These are phyloP conservation scores for Tenualosa ilisha DNA, from an alignment of 2,797 vertebrate genomes.

Conservation along the genomic window DNA sequence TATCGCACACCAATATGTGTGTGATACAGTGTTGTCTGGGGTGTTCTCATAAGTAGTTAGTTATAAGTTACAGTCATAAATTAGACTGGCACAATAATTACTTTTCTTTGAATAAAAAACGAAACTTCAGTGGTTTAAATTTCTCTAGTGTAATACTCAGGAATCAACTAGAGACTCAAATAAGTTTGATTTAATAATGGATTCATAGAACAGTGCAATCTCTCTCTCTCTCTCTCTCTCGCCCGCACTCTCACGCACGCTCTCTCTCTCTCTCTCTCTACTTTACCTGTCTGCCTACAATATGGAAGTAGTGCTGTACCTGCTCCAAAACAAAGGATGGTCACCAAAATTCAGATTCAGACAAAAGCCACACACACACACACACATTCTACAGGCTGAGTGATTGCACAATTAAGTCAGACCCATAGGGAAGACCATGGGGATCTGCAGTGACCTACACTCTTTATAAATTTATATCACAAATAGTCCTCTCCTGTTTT, in stretches of 20 bases:
- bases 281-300: conserved; percentile 56
- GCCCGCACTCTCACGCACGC: too few relatives aligned
- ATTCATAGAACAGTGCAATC: background rate
- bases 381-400: background rate
- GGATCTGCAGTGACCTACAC: background rate
- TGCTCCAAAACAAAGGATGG: conserved; percentile 55
- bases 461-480: background rate
- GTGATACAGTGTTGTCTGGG: background rate
- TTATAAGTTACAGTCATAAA: background rate
- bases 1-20: background rate
- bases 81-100: background rate
- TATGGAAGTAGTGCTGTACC: conserved; percentile 53
- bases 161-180: background rate
- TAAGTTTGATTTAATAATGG: background rate
- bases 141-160: background rate
- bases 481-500: background rate
- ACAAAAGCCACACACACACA: background rate
- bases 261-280: conserved; percentile 34
- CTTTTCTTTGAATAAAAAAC: background rate
- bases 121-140: background rate
- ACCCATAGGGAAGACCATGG: background rate
- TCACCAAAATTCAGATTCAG: background rate
- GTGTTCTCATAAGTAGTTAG: background rate
- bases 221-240: conserved; percentile 34
- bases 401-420: background rate